Base-by-base conservation (phyloP, 2,888 invertebrate species). In the Venusia cambrica region DNA sequence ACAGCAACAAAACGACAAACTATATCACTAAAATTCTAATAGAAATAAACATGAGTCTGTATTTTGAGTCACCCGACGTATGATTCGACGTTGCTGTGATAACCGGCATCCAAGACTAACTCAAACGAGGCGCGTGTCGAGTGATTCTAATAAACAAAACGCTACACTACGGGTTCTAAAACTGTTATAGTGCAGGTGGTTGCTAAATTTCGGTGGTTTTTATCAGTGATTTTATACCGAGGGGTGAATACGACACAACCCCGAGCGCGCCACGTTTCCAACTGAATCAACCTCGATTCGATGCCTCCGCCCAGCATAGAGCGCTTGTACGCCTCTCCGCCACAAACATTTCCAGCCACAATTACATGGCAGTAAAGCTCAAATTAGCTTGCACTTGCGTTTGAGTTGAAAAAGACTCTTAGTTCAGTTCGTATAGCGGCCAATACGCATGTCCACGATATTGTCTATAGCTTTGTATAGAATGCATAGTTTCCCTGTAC, bases 371-470 rank as follows among this genome's bases (percentile, higher is more conserved):
- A 5, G 42, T 62, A 77, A 54, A 63, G 71, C 51, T 41, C 40
- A 66, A 54, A 59, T 66, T 73, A 26, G 57, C 38, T 48, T 52
- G 59, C 29, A 25, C 21, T 21, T 32, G 24, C 33, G 30, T 38
- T 63, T 64, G 69, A 72, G 73, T 73, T 74, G 67, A 76, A 77
- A 78, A 75, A 80, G 74, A 78, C 77, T 79, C 76, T 77, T 76
- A 71, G 75, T 78, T 79, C 73, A 71, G 68, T 76, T 72, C 74
- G 75, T 73, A 74, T 68, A 75, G 77, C 70, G 73, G 73, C 83
- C 80, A 87, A 78, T 85, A 87, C 87, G 87, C 87, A 87, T 87
- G 87, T 83, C 85, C 85, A 85, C 75, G 73, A 72, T 67, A 66
- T 60, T 67, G 74, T 81, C 74, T 74, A 81, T 78, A 80, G 72